Evolutionary conservation across 1,140 invertebrate species (phyloP).

Genomic region (Solen grandis): DNA sequence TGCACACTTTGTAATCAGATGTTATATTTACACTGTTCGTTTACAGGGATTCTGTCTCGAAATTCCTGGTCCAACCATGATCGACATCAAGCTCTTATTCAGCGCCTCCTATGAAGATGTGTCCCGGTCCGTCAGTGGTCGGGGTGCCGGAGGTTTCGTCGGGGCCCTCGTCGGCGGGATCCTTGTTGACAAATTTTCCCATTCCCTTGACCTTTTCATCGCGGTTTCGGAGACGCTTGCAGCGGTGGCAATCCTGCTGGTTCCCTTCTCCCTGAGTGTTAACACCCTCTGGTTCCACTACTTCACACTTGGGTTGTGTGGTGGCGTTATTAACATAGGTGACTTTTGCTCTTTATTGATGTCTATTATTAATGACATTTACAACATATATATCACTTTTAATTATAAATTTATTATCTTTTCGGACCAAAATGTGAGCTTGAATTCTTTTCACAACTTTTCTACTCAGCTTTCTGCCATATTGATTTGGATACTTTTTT

Average conservation of each 20-base stretch:
- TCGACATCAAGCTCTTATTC: conserved; percentile 37
- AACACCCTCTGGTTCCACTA: conserved; percentile 30
- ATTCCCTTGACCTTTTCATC: conserved; percentile 23
- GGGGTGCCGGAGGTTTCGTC: conserved; percentile 17
- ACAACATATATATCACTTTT: too few species aligned
- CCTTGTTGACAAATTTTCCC: conserved; percentile 18
- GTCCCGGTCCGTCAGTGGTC: conserved; percentile 25
- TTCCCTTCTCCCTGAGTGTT: neutral
- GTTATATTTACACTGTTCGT: too few species aligned
- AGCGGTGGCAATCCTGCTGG: neutral
- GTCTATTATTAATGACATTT: too few species aligned
- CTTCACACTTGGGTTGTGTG: conserved; percentile 8
- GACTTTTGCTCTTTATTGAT: neutral
- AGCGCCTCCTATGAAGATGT: conserved; percentile 21
- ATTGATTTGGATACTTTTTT: too few species aligned
- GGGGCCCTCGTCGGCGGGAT: conserved; percentile 28
- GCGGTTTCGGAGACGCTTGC: conserved; percentile 15
- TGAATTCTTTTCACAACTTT: too few species aligned
- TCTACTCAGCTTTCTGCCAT: too few species aligned
- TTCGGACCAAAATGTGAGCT: too few species aligned
- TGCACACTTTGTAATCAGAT: too few species aligned
- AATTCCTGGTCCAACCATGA: conserved; percentile 36
- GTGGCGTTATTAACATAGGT: conserved; percentile 31
- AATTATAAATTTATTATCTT: too few species aligned
- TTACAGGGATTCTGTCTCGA: conserved; percentile 28